Base-by-base conservation (phyloP, 2,888 invertebrate species). In the Hecatera dysodea region DNA sequence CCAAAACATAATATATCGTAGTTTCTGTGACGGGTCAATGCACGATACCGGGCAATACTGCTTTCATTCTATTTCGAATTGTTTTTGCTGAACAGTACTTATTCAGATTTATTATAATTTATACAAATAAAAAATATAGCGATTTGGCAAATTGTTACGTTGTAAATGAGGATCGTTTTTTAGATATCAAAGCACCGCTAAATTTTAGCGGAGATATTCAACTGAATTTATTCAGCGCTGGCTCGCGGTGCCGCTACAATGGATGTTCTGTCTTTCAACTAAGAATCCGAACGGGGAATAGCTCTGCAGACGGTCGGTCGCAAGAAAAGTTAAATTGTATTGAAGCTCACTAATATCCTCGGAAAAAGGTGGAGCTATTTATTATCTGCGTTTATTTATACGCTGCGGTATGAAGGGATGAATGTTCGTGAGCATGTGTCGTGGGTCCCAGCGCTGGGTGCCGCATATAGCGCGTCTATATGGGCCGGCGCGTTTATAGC, bases 401-500 rank as follows among this genome's bases (percentile, higher is more conserved):
- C 84, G 75, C 69, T 72, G 78, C 67, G 70, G 69, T 74, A 80
- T 82, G 60, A 74, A 73, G 64, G 72, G 70, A 62, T 63, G 60
- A 69, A 67, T 72, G 80, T 78, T 67, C 60, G 67, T 67, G 70
- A 82, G 78, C 66, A 84, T 80, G 79, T 82, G 85, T 83, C 70
- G 66, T 59, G 39, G 64, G 62, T 64, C 72, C 59, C 64, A 74
- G 73, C 72, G 83, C 84, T 86, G 72, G 72, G 80, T 74, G 85
- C 86, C 88, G 81, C 87, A 90, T 88, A 89, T 89, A 88, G 84
- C 75, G 66, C 67, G 66, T 72, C 80, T 85, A 86, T 88, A 89
- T 86, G 60, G 75, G 50, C 69, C 69, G 59, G 69, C 57, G 69
- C 53, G 80, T 87, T 90, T 88, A 88, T 88, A 89, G 86, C 81